A percentile compares a stretch with the other conserved stretches of the same genome.
phyloP scores from a whole-genome alignment of 1,140 invertebrate genomes.

The Pararge aegeria region DNA sequence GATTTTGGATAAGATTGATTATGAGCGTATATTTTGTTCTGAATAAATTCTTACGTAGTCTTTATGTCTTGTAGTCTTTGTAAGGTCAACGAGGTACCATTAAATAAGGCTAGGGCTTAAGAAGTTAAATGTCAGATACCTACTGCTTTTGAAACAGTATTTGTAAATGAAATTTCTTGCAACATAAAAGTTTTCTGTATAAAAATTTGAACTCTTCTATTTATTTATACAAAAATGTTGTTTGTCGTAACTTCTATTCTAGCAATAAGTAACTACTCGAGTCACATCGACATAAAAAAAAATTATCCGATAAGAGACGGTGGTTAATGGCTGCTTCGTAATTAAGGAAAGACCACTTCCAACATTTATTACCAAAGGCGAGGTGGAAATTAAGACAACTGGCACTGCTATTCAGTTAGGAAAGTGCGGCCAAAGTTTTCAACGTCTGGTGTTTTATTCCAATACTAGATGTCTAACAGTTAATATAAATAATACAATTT shows the following conservation, averaged over 20 bases:
- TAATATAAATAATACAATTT: no score
- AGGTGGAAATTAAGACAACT: slow-evolving; percentile 18
- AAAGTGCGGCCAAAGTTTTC: slow-evolving; percentile 8
- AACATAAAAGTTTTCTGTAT: background rate
- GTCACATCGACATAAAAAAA: slow-evolving; percentile 41
- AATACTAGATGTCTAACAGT: background rate
- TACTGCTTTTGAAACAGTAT: no score
- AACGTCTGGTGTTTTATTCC: background rate
- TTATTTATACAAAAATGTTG: slow-evolving; percentile 6
- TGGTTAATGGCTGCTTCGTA: slow-evolving; percentile 27
- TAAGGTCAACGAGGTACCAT: no score
- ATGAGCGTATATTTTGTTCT: no score
- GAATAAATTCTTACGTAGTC: no score
- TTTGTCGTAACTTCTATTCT: slow-evolving; percentile 49
- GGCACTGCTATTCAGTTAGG: slow-evolving; percentile 7
- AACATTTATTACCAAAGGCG: slow-evolving; percentile 26
- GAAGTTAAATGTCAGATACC: no score
- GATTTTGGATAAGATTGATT: no score
- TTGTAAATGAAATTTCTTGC: background rate
- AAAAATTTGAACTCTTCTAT: background rate
- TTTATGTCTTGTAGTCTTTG: no score
- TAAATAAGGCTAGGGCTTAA: no score
- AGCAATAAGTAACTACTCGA: slow-evolving; percentile 47
- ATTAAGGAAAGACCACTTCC: slow-evolving; percentile 24
- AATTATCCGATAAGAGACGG: slow-evolving; percentile 29